Evolutionary conservation across 2,113 vertebrate species (phyloP).

Genomic region (Mormyrus iriodes): DNA sequence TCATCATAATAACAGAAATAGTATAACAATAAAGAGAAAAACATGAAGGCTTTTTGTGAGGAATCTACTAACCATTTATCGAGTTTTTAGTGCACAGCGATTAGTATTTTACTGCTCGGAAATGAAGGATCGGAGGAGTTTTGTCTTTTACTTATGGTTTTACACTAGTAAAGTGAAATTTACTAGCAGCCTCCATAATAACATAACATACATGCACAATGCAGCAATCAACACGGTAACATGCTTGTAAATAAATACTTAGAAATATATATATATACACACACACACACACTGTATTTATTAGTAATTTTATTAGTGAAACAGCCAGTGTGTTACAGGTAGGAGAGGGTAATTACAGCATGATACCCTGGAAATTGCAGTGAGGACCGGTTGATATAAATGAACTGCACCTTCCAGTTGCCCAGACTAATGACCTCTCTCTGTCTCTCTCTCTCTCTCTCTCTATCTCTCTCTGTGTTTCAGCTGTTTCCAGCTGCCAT

Average conservation of each 20-base stretch:
- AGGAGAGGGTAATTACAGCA: neutral
- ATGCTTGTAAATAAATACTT: neutral
- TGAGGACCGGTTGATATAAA: neutral
- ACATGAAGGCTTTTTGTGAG: neutral
- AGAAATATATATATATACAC: neutral
- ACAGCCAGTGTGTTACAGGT: neutral
- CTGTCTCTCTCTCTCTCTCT: neutral
- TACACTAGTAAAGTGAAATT: neutral
- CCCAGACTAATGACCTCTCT: neutral
- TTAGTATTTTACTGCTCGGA: neutral
- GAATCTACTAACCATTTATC: neutral
- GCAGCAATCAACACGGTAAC: neutral
- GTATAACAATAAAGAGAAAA: neutral
- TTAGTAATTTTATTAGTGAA: neutral
- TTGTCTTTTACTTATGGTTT: neutral
- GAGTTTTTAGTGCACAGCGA: neutral
- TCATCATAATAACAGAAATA: neutral
- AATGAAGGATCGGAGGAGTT: neutral
- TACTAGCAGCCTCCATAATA: neutral
- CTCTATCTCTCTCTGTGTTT: neutral
- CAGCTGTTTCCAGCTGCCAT: conserved; percentile 79
- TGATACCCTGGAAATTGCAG: neutral
- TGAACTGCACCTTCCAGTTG: neutral
- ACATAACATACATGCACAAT: neutral
- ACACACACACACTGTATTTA: too few relatives aligned